A percentile compares a stretch with the other conserved stretches of the same genome.
phyloP scores from a whole-genome alignment of 2,888 invertebrate species.

The Epinotia demarniana region DNA sequence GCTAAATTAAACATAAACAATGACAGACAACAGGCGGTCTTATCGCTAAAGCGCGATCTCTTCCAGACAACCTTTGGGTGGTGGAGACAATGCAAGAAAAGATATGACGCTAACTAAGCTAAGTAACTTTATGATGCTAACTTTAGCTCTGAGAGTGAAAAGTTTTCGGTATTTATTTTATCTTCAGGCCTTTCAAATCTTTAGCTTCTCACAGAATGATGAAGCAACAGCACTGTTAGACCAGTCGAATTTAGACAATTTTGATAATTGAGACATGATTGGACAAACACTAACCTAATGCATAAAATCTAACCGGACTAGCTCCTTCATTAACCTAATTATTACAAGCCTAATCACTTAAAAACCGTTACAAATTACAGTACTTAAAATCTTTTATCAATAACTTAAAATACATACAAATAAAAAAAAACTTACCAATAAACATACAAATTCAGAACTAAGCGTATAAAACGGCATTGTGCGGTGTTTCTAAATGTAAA shows the following conservation, averaged over 20 bases:
- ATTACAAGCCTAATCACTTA: constrained; percentile 50
- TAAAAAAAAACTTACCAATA: constrained; percentile 61
- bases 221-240: not conserved
- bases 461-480: constrained; percentile 72
- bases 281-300: constrained; percentile 61
- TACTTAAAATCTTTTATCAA: constrained; percentile 50
- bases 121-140: too few species aligned
- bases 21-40: too few species aligned
- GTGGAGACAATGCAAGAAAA: too few species aligned
- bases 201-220: not conserved
- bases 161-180: not conserved
- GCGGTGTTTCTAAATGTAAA: constrained; percentile 54
- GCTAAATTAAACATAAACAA: too few species aligned
- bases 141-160: too few species aligned
- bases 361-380: constrained; percentile 51
- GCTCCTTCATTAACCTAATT: constrained; percentile 75
- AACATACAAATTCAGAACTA: constrained; percentile 66
- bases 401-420: constrained; percentile 64
- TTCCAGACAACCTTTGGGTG: too few species aligned
- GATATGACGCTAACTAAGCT: too few species aligned
- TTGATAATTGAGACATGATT: constrained; percentile 63
- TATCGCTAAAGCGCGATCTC: too few species aligned
- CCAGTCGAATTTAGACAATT: constrained; percentile 55
- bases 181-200: not conserved
- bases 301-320: constrained; percentile 78